A percentile compares a stretch with the other conserved stretches of the same genome.
Evolutionary conservation across 2,113 vertebrate genomes (phyloP).

Genomic region (Prochilodus magdalenae): DNA sequence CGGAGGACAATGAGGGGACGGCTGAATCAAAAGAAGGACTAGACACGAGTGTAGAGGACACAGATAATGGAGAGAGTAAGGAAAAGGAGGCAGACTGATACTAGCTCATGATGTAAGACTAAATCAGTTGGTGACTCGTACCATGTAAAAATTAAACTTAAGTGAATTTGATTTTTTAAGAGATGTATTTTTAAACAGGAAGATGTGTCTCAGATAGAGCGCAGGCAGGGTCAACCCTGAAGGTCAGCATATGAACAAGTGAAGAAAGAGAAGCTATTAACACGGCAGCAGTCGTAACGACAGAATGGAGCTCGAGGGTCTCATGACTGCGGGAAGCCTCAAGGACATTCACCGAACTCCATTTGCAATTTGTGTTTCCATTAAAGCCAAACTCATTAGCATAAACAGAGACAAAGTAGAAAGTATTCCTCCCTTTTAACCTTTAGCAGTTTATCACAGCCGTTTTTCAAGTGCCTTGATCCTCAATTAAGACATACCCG

Average conservation of each 20-base stretch:
- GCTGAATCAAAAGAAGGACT: not conserved
- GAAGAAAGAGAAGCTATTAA: constrained; percentile 24
- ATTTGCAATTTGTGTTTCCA: not conserved
- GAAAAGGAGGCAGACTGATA: not conserved
- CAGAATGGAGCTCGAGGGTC: not conserved
- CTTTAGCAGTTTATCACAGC: not conserved
- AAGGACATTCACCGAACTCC: constrained; percentile 10
- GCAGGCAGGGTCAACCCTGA: not conserved
- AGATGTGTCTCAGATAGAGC: not conserved
- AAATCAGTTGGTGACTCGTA: not conserved
- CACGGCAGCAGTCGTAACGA: not conserved
- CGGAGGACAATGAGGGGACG: not conserved
- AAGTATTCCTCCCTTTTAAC: not conserved
- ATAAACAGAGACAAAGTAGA: not conserved
- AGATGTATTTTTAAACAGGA: constrained; percentile 11
- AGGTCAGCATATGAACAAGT: constrained; percentile 32
- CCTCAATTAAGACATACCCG: not conserved
- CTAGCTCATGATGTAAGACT: not conserved
- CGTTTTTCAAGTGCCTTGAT: not conserved
- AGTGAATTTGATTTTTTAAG: not conserved
- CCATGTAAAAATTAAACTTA: not conserved
- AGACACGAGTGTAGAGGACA: not conserved
- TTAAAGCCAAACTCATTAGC: not conserved
- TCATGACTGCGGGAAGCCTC: not conserved
- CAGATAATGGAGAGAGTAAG: not conserved